Evolutionary conservation across 2,888 invertebrate species (phyloP).

Genomic region (Kuschelorhynchus macadamiae): DNA sequence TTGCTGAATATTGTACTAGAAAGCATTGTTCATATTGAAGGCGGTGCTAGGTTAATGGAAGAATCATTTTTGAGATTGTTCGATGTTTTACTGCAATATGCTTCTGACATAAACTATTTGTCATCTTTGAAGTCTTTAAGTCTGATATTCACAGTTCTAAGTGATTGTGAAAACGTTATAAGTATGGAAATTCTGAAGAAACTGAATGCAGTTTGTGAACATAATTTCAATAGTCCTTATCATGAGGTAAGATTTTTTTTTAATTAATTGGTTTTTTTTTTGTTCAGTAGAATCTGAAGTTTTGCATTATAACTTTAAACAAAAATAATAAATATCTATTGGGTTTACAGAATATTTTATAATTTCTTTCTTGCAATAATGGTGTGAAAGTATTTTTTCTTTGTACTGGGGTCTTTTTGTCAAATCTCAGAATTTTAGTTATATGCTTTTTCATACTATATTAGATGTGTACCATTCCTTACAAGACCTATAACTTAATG

Average conservation of each 20-base stretch:
- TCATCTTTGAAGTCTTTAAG: conserved; percentile 72
- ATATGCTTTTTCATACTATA: too few relatives aligned
- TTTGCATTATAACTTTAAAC: too few relatives aligned
- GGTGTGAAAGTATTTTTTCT: too few relatives aligned
- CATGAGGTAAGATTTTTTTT: conserved; percentile 73
- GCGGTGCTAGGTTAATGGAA: conserved; percentile 69
- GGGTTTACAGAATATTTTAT: too few relatives aligned
- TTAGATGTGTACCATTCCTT: too few relatives aligned
- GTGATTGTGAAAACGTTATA: conserved; percentile 67
- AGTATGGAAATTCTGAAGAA: conserved; percentile 68
- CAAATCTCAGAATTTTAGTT: too few relatives aligned
- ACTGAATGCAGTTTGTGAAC: conserved; percentile 72
- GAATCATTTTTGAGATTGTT: conserved; percentile 69
- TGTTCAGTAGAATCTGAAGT: too few relatives aligned
- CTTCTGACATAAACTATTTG: conserved; percentile 69
- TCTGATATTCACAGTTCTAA: conserved; percentile 71
- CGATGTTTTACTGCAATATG: conserved; percentile 69
- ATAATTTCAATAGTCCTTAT: conserved; percentile 78
- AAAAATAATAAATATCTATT: too few relatives aligned
- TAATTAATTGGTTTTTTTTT: too few relatives aligned
- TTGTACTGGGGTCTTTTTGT: too few relatives aligned
- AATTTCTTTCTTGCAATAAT: too few relatives aligned
- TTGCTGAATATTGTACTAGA: conserved; percentile 74
- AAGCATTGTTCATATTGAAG: conserved; percentile 72
- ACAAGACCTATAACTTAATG: too few relatives aligned